Evolutionary conservation across 37 sponge, comb jelly and placozoan species (phyloP).

Genomic region (Halisarca cf. caerulea): DNA sequence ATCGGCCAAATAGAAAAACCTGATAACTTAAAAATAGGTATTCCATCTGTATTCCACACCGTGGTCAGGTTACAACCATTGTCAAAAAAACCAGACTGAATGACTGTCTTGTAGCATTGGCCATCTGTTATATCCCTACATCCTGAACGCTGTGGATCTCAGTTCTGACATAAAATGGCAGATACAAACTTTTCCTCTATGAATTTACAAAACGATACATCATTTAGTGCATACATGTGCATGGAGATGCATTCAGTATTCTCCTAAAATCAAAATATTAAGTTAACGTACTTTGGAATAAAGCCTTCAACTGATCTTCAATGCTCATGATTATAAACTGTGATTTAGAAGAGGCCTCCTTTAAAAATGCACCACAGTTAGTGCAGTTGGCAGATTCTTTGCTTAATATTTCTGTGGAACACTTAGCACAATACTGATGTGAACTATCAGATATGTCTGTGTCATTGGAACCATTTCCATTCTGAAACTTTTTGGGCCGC

Average conservation of each 20-base stretch:
- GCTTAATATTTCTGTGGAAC: background rate
- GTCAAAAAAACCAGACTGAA: constrained; percentile 34
- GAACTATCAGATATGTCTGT: too few relatives aligned
- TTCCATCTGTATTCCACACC: constrained; percentile 39
- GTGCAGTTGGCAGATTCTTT: constrained; percentile 1
- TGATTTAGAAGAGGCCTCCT: too few relatives aligned
- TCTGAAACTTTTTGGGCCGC: too few relatives aligned
- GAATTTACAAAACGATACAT: too few relatives aligned
- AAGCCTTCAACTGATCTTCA: constrained; percentile 28
- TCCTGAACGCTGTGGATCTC: too few relatives aligned
- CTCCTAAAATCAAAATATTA: too few relatives aligned
- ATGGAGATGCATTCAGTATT: too few relatives aligned
- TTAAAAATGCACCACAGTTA: background rate
- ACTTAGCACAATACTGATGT: constrained; percentile 36
- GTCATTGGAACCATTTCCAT: too few relatives aligned
- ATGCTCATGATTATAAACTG: constrained; percentile 34
- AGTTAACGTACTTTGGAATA: constrained; percentile 31
- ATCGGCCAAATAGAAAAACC: constrained; percentile 56
- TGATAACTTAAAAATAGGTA: constrained; percentile 22
- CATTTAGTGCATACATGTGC: too few relatives aligned
- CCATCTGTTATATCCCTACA: background rate
- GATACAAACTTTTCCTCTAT: too few relatives aligned
- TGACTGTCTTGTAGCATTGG: constrained; percentile 18
- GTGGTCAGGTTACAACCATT: constrained; percentile 24
- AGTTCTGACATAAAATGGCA: too few relatives aligned